Percentiles rank a stretch among this genome's conserved stretches.
These are phyloP conservation scores for Okamejei kenojei DNA, from an alignment of 2,797 vertebrate genomes.

Conservation along the genomic window DNA sequence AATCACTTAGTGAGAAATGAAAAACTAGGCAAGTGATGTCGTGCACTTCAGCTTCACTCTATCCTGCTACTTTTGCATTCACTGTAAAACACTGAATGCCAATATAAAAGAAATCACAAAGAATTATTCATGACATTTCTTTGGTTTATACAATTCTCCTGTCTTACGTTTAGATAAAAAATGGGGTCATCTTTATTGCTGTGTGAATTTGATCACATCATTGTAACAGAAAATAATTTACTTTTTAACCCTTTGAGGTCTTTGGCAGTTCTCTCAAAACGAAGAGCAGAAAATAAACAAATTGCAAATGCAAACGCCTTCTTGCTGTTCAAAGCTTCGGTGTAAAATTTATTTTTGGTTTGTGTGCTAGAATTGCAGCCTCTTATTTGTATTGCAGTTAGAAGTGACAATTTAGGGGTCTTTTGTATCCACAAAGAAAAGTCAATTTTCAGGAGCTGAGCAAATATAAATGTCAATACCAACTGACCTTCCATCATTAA, in stretches of 20 bases:
- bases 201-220: constrained; percentile 36
- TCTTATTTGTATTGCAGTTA: neutral
- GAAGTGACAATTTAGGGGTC: neutral
- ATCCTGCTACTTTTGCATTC: constrained; percentile 7
- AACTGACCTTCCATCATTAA: constrained; percentile 27
- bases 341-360: neutral
- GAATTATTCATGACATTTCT: constrained; percentile 37
- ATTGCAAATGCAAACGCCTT: neutral
- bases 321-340: neutral
- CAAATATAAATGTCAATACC: constrained; percentile 34
- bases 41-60: neutral
- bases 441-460: constrained; percentile 13
- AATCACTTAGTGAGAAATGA: constrained; percentile 27
- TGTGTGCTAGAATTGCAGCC: neutral
- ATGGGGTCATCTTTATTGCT: constrained; percentile 35
- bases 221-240: constrained; percentile 33
- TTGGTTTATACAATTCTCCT: constrained; percentile 38
- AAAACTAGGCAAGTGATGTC: constrained; percentile 28
- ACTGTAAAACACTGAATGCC: constrained; percentile 26
- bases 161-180: constrained; percentile 33
- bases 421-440: constrained; percentile 13
- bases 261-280: neutral
- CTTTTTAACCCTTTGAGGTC: constrained; percentile 29
- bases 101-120: constrained; percentile 37
- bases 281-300: neutral